phyloP scores from a whole-genome alignment of 2,888 invertebrate species.

The Itoplectis maculator region DNA sequence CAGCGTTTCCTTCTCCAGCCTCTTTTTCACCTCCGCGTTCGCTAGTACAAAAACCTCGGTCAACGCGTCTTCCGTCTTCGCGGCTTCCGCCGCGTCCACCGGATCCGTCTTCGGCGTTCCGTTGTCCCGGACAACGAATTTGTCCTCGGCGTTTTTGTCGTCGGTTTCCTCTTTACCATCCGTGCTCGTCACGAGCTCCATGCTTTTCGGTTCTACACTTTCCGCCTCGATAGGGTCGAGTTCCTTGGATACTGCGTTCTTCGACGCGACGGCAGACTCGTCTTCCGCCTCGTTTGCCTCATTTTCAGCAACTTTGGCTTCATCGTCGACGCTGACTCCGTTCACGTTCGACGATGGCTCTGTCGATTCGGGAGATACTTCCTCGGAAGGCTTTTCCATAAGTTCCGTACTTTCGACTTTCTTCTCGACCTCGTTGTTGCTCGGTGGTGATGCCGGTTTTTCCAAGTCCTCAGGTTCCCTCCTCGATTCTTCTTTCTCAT shows the following conservation, averaged over 20 bases:
- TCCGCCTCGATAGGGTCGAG: neutral
- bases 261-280: constrained; percentile 41
- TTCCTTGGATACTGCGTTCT: constrained; percentile 36
- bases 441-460: constrained; percentile 7
- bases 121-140: neutral
- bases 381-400: neutral
- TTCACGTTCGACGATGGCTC: neutral
- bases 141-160: constrained; percentile 31
- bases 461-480: neutral
- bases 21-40: constrained; percentile 70
- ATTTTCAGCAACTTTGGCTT: constrained; percentile 33
- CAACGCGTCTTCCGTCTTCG: constrained; percentile 48
- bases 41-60: constrained; percentile 74
- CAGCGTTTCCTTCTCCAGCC: constrained; percentile 59
- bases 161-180: neutral
- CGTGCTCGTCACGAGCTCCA: neutral
- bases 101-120: neutral
- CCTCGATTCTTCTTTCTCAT: constrained; percentile 26
- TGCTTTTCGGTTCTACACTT: constrained; percentile 8
- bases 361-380: neutral
- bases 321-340: neutral
- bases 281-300: constrained; percentile 54
- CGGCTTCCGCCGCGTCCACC: constrained; percentile 1
- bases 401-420: constrained; percentile 1
- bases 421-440: neutral